These are phyloP conservation scores for Rhinoraja longicauda DNA, from an alignment of 2,797 vertebrate species.

Conservation along the genomic window DNA sequence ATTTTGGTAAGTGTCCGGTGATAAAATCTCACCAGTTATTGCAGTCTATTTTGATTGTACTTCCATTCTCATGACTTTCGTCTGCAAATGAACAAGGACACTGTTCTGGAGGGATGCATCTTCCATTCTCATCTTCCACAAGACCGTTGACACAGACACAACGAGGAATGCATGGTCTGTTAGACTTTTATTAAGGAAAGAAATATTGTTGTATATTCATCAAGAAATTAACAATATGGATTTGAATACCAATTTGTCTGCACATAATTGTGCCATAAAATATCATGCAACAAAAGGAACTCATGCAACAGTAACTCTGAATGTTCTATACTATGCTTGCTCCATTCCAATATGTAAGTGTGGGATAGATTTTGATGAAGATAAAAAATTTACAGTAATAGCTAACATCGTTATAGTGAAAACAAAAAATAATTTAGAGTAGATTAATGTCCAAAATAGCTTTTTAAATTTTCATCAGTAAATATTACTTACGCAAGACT, in stretches of 20 bases:
- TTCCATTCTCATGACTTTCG: conserved; percentile 54
- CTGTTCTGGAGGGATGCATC: conserved; percentile 60
- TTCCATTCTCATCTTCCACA: conserved; percentile 60
- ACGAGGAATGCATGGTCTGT: conserved; percentile 61
- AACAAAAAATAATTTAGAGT: neutral
- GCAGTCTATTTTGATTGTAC: conserved; percentile 62
- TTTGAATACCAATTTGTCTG: neutral
- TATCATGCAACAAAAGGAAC: neutral
- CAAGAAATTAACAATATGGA: neutral
- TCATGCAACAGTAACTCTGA: neutral
- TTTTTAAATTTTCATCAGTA: neutral
- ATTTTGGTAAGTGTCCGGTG: neutral
- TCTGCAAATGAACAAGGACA: conserved; percentile 70
- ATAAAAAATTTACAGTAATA: neutral
- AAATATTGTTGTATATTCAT: neutral
- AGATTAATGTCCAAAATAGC: neutral
- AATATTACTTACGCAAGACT: neutral
- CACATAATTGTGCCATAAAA: neutral
- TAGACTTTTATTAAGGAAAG: neutral
- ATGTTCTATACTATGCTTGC: neutral
- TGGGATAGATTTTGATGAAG: neutral
- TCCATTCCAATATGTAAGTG: neutral
- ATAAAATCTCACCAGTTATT: conserved; percentile 67
- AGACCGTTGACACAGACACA: conserved; percentile 68
- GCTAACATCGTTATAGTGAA: neutral